Percentiles rank a stretch among this genome's conserved stretches.
These are phyloP conservation scores for Leptopilina clavipes DNA, from an alignment of 1,140 invertebrate genomes.

Conservation along the genomic window DNA sequence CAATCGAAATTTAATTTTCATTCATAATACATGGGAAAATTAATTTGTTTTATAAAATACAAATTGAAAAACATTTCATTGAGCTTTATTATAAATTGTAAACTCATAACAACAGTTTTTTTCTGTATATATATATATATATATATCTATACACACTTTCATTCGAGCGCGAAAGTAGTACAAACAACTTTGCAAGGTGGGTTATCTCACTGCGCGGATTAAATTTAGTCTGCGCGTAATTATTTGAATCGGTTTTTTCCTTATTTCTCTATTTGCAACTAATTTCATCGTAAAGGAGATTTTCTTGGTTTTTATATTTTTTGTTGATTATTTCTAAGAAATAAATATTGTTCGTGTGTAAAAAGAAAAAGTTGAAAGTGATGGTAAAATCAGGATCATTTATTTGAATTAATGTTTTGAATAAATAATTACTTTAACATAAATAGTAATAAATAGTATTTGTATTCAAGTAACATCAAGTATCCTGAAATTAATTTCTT, in stretches of 20 bases:
- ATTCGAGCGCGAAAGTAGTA: slow-evolving; percentile 19
- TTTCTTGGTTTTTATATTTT: not conserved
- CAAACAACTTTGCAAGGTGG: not conserved
- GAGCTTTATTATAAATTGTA: not conserved
- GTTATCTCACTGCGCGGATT: not conserved
- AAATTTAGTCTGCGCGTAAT: slow-evolving; percentile 24
- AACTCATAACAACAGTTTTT: not conserved
- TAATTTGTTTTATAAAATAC: too few species aligned
- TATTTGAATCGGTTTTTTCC: slow-evolving; percentile 18
- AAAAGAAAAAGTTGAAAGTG: slow-evolving; percentile 26
- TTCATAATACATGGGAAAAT: too few species aligned
- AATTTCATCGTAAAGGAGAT: slow-evolving; percentile 22
- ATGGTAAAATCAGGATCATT: slow-evolving; percentile 12
- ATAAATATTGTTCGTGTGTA: slow-evolving; percentile 11
- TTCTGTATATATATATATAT: not conserved
- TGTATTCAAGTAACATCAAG: too few species aligned
- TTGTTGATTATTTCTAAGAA: not conserved
- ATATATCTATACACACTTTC: not conserved
- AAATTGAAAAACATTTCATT: not conserved
- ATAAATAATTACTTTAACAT: slow-evolving; percentile 22
- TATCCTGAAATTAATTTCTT: too few species aligned
- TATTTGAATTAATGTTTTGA: not conserved
- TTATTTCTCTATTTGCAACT: slow-evolving; percentile 17
- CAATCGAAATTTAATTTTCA: not conserved
- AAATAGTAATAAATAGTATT: too few species aligned